Evolutionary conservation across 2,888 invertebrate species (phyloP), one percentile per base, ranked within the genome.

Genomic region (Meiosimyza decipiens): DNA sequence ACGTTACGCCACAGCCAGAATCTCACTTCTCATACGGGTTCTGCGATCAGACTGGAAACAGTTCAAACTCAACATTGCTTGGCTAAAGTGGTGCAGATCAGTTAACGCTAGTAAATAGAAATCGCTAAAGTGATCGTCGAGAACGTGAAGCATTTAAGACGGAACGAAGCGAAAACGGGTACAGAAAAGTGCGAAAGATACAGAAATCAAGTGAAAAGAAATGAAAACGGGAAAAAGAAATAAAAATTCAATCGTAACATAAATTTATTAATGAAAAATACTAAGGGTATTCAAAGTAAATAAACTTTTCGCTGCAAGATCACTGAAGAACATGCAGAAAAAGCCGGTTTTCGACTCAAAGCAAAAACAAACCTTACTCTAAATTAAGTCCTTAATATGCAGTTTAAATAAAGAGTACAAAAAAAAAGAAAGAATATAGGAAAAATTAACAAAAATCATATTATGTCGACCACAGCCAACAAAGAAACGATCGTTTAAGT

Each of bases 41-140:
- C 62, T 59, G 66, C 71, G 74, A 62, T 54, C 51, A 6, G 13
- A 47, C 52, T 13, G 64, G 72, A 72, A 72, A 76, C 77, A 79
- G 79, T 79, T 78, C 74, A 73, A 73, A 76, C 75, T 78, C 73
- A 76, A 73, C 76, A 74, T 78, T 79, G 79, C 77, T 79, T 79
- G 78, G 71, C 77, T 63, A 52, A 57, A 70, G 65, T 57, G 55
- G 71, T 65, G 75, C 75, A 75, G 65, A 73, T 75, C 71, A 68
- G 67, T 73, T 63, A 40, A 54, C 60, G 13, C 28, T 33, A 11
- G 6, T 9, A 18, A 15, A 15, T 57, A 54, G 54, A 63, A 49
- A 22, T 40, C 15, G 28, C 59, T 40, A 49, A 67, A 67, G 59
- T 69, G 13, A 69, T 69, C 59, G 51, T n/a, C 28, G 1, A 9